Conservation (phyloP, 2,113 vertebrate genomes). For the Centropus bengalensis region DNA sequence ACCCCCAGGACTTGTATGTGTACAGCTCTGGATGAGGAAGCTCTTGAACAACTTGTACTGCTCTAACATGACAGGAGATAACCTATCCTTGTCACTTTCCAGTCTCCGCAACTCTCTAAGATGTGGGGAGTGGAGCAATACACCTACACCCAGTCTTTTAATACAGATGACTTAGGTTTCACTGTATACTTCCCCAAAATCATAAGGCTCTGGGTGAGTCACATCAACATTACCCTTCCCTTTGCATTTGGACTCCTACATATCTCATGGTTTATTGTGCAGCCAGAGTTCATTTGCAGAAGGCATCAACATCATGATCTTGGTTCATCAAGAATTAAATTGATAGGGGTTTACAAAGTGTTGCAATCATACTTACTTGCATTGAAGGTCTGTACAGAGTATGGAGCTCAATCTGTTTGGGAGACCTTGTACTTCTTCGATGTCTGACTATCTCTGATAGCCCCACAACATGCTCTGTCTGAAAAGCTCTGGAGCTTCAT, state of each 20-base stretch:
- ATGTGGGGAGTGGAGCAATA: neutral
- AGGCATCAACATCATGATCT: neutral
- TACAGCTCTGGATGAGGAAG: neutral
- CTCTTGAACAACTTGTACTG: neutral
- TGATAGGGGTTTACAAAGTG: fast-evolving
- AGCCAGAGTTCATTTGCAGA: neutral
- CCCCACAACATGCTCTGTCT: neutral
- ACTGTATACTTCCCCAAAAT: neutral
- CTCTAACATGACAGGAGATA: neutral
- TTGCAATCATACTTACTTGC: neutral
- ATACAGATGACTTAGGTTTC: neutral
- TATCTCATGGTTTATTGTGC: neutral
- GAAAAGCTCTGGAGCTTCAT: neutral
- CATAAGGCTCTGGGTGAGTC: neutral
- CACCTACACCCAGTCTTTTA: neutral
- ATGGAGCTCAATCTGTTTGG: neutral
- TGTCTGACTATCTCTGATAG: neutral
- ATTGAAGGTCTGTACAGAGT: neutral
- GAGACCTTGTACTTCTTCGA: neutral
- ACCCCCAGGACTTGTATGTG: neutral
- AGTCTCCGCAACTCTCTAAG: neutral
- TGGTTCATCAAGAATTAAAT: neutral
- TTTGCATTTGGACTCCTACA: neutral
- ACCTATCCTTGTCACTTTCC: neutral
- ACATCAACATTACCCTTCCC: neutral